phyloP scores from a whole-genome alignment of 2,113 vertebrate species.

The Lanius ludovicianus region DNA sequence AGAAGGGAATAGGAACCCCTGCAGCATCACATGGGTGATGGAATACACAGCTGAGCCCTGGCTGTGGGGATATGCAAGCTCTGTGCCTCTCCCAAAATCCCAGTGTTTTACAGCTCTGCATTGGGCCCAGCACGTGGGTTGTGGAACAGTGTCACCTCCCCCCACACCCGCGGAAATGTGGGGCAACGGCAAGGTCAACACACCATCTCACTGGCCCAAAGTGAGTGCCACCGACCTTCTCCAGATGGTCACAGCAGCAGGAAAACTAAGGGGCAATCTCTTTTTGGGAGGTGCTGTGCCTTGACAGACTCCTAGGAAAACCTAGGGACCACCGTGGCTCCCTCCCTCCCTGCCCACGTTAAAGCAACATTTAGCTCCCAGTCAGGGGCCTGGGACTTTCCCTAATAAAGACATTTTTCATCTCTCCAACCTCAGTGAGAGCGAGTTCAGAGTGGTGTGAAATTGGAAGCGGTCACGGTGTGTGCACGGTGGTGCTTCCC shows the following conservation, averaged over 20 bases:
- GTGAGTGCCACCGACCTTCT: not conserved
- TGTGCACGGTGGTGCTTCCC: not conserved
- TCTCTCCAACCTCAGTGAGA: not conserved
- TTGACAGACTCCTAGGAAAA: not conserved
- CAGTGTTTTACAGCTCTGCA: fast-evolving
- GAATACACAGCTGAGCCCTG: not conserved
- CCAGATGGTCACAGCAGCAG: not conserved
- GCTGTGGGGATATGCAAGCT: fast-evolving
- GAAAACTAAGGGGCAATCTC: not conserved
- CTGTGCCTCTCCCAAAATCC: fast-evolving
- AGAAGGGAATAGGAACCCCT: not conserved
- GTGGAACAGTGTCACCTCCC: not conserved
- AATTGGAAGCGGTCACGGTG: conserved; percentile 36
- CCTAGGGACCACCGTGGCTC: not conserved
- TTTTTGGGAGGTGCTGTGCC: not conserved
- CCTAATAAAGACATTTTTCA: conserved; percentile 44
- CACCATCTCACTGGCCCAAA: not conserved
- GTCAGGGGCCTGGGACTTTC: not conserved
- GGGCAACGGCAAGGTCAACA: fast-evolving
- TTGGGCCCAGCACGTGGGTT: fast-evolving
- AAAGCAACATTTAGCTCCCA: not conserved
- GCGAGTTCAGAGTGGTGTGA: conserved; percentile 16
- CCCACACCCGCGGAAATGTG: fast-evolving
- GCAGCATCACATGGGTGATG: fast-evolving
- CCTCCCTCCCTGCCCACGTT: not conserved